Evolutionary conservation across 2,797 vertebrate species (phyloP).

Genomic region (Pangasius djambal): DNA sequence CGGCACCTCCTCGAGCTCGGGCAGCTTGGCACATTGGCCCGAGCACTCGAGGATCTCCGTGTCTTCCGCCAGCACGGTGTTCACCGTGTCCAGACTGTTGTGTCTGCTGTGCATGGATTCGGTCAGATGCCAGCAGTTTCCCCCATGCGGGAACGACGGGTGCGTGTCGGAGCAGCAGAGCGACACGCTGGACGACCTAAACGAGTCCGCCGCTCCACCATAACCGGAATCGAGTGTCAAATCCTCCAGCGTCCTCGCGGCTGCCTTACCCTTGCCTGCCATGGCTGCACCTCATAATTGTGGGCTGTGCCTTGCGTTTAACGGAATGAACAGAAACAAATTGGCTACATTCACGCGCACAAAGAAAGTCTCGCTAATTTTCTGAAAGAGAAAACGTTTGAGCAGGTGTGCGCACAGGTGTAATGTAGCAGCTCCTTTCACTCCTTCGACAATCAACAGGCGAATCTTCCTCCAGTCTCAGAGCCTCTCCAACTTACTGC

Average conservation of each 20-base stretch:
- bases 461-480: constrained; percentile 28
- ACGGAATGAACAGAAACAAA: neutral
- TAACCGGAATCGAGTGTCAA: constrained; percentile 86
- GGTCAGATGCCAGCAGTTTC: constrained; percentile 82
- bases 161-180: constrained; percentile 82
- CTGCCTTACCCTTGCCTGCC: constrained; percentile 94
- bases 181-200: constrained; percentile 84
- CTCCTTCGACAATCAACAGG: constrained; percentile 21
- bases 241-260: constrained; percentile 86
- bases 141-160: constrained; percentile 77
- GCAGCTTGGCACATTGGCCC: constrained; percentile 79
- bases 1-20: constrained; percentile 81
- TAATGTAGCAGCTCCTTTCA: neutral
- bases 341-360: neutral
- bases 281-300: constrained; percentile 96
- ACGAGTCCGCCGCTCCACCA: constrained; percentile 85
- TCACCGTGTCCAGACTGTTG: constrained; percentile 93
- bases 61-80: constrained; percentile 83
- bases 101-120: constrained; percentile 91
- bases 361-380: neutral
- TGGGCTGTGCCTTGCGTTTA: constrained; percentile 65
- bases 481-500: constrained; percentile 66
- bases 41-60: constrained; percentile 78
- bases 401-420: constrained; percentile 10
- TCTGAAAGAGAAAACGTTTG: neutral